Evolutionary conservation across 2,797 vertebrate species (phyloP).

Genomic region (Emys orbicularis): DNA sequence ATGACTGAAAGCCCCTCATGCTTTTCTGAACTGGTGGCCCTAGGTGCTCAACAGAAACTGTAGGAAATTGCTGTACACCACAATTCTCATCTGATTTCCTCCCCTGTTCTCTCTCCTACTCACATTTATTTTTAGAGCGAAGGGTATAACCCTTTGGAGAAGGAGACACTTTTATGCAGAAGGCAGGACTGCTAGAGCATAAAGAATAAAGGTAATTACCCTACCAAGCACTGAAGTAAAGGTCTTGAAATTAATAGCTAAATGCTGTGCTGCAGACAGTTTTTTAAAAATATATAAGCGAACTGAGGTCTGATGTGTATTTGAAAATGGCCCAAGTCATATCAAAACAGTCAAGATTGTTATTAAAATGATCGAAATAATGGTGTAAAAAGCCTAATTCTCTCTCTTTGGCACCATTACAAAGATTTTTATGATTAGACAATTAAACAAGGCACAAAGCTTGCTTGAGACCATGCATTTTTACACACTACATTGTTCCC

Average conservation of each 20-base stretch:
- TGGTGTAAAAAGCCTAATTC: slow-evolving; percentile 13
- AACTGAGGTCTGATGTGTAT: background rate
- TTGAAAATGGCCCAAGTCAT: background rate
- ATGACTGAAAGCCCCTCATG: background rate
- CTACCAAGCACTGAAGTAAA: background rate
- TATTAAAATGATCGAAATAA: slow-evolving; percentile 30
- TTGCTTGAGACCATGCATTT: background rate
- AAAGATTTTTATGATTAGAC: slow-evolving; percentile 2
- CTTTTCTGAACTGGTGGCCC: background rate
- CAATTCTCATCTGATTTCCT: background rate
- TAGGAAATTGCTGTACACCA: background rate
- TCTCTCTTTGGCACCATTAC: background rate
- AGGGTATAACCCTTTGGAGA: background rate
- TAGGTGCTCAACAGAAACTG: background rate
- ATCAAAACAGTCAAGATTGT: background rate
- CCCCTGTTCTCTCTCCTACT: background rate
- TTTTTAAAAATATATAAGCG: background rate
- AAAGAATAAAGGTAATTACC: background rate
- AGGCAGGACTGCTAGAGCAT: background rate
- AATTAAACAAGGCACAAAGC: background rate
- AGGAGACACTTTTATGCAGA: background rate
- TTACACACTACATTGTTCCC: background rate
- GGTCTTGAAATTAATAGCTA: background rate
- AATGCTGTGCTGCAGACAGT: background rate
- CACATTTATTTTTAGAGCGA: background rate